Evolutionary conservation across 2,797 vertebrate genomes (phyloP), one percentile per base, ranked within the genome.

Genomic region (Lophotriccus pileatus): DNA sequence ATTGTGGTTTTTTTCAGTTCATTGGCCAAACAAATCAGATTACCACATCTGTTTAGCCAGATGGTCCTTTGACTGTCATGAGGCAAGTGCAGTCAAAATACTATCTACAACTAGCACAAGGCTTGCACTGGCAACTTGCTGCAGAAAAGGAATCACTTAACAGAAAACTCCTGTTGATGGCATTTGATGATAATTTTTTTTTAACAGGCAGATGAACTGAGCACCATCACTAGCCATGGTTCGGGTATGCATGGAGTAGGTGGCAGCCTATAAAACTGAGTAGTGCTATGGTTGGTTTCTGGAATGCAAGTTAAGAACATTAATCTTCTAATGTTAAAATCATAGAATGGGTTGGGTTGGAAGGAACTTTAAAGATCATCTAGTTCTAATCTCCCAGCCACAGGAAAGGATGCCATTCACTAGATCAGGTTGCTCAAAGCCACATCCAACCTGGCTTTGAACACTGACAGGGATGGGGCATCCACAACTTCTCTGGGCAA

Each of bases 11-110:
- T 87, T 94, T 90, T 82, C 87, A 74, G 69, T 77, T 91, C 60
- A 90, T 12, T 92, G 84, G 39, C 66, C 68, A 91, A 90, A 92
- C 70, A 96, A 95, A 92, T 85, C 69, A 74, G 59, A 91, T 87
- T 84, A 68, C 46, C 56, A 74, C 73, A 88, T 87, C 87, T 95
- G 87, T 75, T 94, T 80, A 89, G 49, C 64, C 95, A 94, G 72
- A 92, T 94, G 84, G 64, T 78, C 37, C 60, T 77, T 87, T 37
- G 68, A 83, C 64, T 80, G 75, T 85, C 39, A 62, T 37, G 34
- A 83, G 27, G 60, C 56, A 93, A 78, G 46, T 68, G 36, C 69
- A 77, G 15, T 77, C 62, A 83, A 87, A 95, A 92, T 75, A 50
- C 67, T 66, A 1, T 72, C 75, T 83, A 9, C 89, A 72, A 4